Percentiles rank a stretch among this genome's conserved stretches.
Evolutionary conservation across 2,888 invertebrate species (phyloP).

Genomic region (Agriopis leucophaearia): DNA sequence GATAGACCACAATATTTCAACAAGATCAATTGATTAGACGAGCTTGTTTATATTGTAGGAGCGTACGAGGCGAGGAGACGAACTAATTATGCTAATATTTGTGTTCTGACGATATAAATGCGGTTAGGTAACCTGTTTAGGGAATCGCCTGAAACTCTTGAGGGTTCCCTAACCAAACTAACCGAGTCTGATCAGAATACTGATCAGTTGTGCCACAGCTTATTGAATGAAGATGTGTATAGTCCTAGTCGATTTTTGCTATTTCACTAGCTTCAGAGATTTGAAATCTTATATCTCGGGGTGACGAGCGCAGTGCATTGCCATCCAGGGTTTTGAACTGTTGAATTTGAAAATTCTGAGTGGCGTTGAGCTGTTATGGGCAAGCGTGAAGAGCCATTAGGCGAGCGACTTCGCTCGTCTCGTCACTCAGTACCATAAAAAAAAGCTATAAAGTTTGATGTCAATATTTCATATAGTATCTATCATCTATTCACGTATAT

Average conservation of each 20-base stretch:
- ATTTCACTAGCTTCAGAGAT: background rate
- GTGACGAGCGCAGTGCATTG: too few species aligned
- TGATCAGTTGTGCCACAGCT: constrained; percentile 63
- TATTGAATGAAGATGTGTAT: constrained; percentile 64
- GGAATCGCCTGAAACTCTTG: constrained; percentile 77
- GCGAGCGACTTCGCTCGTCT: too few species aligned
- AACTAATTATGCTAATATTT: constrained; percentile 82
- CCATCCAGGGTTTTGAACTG: too few species aligned
- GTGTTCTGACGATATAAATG: constrained; percentile 78
- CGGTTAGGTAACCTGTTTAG: constrained; percentile 81
- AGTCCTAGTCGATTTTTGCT: constrained; percentile 1
- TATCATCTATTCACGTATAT: too few species aligned
- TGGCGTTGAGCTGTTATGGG: too few species aligned
- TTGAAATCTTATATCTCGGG: background rate
- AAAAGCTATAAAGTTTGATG: too few species aligned
- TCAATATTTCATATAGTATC: too few species aligned
- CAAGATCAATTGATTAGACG: constrained; percentile 56
- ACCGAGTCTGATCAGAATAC: constrained; percentile 75
- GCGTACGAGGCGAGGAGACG: constrained; percentile 64
- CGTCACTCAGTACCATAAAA: too few species aligned
- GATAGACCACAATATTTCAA: constrained; percentile 32
- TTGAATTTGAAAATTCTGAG: too few species aligned
- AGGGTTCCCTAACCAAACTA: constrained; percentile 76
- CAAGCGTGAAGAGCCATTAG: too few species aligned
- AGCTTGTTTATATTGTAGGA: constrained; percentile 63